Conservation (phyloP, 1,140 invertebrate species). For the Charaxes varanes region DNA sequence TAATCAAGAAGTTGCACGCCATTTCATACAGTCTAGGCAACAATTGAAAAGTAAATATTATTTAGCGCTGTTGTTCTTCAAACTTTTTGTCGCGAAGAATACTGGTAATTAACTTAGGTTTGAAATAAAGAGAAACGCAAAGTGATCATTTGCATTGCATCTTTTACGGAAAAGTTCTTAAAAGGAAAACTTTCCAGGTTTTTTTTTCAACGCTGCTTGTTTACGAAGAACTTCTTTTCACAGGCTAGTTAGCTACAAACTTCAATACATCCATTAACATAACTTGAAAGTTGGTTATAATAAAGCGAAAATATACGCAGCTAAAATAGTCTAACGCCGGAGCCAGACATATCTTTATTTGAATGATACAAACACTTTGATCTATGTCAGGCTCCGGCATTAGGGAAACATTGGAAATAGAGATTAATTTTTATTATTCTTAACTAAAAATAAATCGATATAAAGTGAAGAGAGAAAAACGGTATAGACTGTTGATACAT, state of each 20-base stretch:
- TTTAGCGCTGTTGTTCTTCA: slow-evolving; percentile 14
- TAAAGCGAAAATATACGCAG: no score
- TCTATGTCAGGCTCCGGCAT: no score
- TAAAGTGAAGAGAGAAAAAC: no score
- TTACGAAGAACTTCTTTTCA: not conserved
- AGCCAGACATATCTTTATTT: no score
- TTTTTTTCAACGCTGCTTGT: slow-evolving; percentile 4
- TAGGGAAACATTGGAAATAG: no score
- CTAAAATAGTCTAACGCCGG: no score
- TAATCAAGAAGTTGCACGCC: slow-evolving; percentile 11
- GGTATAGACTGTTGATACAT: no score
- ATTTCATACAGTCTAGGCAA: slow-evolving; percentile 13
- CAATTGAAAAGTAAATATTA: slow-evolving; percentile 9
- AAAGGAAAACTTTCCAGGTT: slow-evolving; percentile 2
- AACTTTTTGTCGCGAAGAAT: slow-evolving; percentile 12
- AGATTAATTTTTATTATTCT: no score
- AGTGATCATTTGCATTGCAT: slow-evolving; percentile 18
- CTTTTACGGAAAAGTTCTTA: slow-evolving; percentile 8
- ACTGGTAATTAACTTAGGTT: slow-evolving; percentile 14
- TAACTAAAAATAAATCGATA: no score
- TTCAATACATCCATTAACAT: not conserved
- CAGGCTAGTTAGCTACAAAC: not conserved
- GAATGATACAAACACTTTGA: no score
- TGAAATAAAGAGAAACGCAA: slow-evolving; percentile 15
- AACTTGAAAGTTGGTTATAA: no score